Evolutionary conservation across 2,888 invertebrate genomes (phyloP).

Genomic region (Plusia festucae): DNA sequence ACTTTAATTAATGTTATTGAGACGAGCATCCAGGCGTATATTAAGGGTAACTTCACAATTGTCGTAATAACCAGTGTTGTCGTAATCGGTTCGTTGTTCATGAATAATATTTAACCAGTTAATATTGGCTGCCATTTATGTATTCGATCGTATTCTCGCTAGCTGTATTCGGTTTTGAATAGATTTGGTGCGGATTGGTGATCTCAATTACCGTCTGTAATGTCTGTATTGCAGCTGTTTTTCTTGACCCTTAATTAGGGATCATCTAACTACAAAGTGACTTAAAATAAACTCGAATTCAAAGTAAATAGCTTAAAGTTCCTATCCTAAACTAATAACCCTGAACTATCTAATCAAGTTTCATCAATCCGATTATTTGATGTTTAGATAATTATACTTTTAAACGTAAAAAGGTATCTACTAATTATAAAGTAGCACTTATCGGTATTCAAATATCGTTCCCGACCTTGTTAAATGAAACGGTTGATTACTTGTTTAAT

Average conservation of each 20-base stretch:
- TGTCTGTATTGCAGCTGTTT: background rate
- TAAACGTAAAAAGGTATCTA: conserved; percentile 1
- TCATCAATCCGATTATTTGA: background rate
- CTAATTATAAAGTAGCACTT: background rate
- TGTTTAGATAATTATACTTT: background rate
- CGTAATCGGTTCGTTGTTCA: background rate
- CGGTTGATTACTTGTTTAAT: conserved; percentile 4
- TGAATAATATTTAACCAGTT: background rate
- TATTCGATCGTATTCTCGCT: background rate
- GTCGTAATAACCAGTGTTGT: background rate
- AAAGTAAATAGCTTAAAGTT: background rate
- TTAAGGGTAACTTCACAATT: background rate
- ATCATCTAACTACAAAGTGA: background rate
- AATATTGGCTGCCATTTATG: background rate
- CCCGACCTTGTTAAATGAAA: conserved; percentile 1
- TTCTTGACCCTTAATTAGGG: background rate
- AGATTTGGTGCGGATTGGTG: background rate
- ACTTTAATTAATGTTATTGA: conserved; percentile 44
- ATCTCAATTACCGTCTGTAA: background rate
- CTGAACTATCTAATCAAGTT: background rate
- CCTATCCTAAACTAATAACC: background rate
- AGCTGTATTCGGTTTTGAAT: background rate
- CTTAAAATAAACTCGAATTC: background rate
- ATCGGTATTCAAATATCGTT: conserved; percentile 2
- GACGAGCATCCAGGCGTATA: background rate